Conservation (phyloP, 2,113 vertebrate genomes). For the Edolisoma coerulescens region DNA sequence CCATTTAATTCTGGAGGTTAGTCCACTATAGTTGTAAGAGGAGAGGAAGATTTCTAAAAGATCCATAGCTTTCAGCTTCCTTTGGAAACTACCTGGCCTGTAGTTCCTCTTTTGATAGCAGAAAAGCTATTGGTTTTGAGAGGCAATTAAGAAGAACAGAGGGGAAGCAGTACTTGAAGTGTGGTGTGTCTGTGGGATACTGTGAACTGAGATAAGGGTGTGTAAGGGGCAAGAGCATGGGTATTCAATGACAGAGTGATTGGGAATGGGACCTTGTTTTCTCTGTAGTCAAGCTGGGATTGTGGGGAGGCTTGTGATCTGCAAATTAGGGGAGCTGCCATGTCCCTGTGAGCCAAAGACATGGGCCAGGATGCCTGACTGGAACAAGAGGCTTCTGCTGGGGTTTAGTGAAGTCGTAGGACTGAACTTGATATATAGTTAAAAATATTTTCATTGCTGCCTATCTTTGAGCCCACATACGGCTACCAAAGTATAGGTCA, state of each 20-base stretch:
- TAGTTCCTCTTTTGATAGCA: not conserved
- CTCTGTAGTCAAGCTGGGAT: not conserved
- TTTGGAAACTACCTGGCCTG: not conserved
- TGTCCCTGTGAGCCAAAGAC: not conserved
- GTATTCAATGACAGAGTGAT: not conserved
- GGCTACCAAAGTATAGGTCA: not conserved
- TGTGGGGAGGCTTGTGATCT: not conserved
- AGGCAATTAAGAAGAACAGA: not conserved
- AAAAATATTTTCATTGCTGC: not conserved
- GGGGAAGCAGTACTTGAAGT: not conserved
- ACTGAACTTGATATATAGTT: not conserved
- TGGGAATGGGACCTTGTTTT: not conserved
- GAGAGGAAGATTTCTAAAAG: not conserved
- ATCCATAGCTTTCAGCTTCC: not conserved
- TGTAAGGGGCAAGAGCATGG: not conserved
- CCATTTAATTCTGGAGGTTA: not conserved
- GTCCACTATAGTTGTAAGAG: not conserved
- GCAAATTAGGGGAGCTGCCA: not conserved
- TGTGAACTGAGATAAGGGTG: not conserved
- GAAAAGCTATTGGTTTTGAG: not conserved
- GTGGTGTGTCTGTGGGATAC: not conserved
- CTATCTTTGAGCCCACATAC: rapidly evolving
- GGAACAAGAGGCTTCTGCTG: not conserved
- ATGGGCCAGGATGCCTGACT: not conserved
- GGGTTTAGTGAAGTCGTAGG: not conserved